Base-by-base conservation (phyloP, 2,888 invertebrate species). In the Polymixis lichenea region DNA sequence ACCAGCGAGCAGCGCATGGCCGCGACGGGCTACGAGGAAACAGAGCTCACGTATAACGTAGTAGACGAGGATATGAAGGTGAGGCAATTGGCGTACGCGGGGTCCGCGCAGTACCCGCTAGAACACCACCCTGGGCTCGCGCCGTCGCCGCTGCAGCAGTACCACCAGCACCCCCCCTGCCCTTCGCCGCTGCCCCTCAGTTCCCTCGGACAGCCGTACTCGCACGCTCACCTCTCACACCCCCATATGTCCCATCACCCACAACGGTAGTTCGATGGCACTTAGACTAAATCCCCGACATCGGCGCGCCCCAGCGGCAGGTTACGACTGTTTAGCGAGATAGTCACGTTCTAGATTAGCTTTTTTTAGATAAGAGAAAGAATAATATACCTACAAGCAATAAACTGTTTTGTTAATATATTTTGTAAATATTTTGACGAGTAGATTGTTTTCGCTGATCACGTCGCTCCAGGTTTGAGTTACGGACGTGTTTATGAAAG, bases 11-110 rank as follows among this genome's bases (percentile, higher is more conserved):
- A 99, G 96, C 97, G 99, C 90, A 99, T 99, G 99, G 99, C 99
- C 80, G 99, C 99, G 84, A 99, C 99, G 76, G 99, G 99, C 90
- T 99, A 99, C 97, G 99, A 99, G 97, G 99, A 99, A 97, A 99
- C 99, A 86, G 99, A 99, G 97, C 98, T 99, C 92, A 99, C 99
- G 92, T 99, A 99, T 97, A 98, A 98, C 97, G 98, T 98, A 96
- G 98, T 98, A 96, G 98, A 99, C 97, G 99, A 99, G 97, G 98
- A 99, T 96, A 98, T 98, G 97, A 99, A 99, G 98, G 99, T 99
- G 98, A 98, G 99, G 97, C 98, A 98, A 98, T 98, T 98, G 98
- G 98, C 98, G 97, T 98, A 98, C 97, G 97, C 97, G 90, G 97
- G 97, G 89, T 97, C 98, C 94, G 98, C 98, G 96, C 97, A 97